Conservation (phyloP, 2,888 invertebrate genomes). For the Platycnemis pennipes region DNA sequence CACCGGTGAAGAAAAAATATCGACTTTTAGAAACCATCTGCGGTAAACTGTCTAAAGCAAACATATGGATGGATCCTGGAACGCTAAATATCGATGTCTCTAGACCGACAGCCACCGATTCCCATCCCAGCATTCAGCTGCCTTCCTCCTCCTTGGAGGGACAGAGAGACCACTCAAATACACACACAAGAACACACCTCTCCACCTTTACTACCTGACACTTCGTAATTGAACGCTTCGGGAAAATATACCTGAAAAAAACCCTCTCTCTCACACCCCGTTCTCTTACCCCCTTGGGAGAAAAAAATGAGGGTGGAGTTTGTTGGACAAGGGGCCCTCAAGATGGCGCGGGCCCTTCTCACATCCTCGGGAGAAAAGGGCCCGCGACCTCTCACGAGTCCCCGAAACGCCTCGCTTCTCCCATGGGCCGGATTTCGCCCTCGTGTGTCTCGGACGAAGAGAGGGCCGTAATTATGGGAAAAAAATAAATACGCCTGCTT, state of each 20-base stretch:
- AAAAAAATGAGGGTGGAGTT: neutral
- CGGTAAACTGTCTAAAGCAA: too few relatives aligned
- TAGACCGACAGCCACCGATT: too few relatives aligned
- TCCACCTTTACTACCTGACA: neutral
- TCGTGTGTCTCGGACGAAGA: neutral
- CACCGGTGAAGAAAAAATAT: too few relatives aligned
- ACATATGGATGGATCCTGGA: too few relatives aligned
- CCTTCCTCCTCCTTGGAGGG: too few relatives aligned
- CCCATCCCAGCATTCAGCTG: too few relatives aligned
- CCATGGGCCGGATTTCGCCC: neutral
- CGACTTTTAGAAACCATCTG: too few relatives aligned
- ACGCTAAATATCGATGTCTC: too few relatives aligned
- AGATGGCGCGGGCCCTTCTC: neutral
- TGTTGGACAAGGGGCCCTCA: neutral
- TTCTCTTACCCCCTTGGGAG: neutral
- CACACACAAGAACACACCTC: too few relatives aligned
- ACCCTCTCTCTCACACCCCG: neutral
- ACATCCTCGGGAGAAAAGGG: conserved; percentile 10
- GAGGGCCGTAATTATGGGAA: conserved; percentile 25
- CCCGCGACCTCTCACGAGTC: neutral
- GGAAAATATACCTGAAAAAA: neutral
- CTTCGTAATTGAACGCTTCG: neutral
- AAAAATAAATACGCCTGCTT: conserved; percentile 18
- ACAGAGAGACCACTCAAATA: too few relatives aligned
- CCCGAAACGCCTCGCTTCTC: neutral